Conservation (phyloP, 2,113 vertebrate genomes). For the Dendropsophus ebraccatus region DNA sequence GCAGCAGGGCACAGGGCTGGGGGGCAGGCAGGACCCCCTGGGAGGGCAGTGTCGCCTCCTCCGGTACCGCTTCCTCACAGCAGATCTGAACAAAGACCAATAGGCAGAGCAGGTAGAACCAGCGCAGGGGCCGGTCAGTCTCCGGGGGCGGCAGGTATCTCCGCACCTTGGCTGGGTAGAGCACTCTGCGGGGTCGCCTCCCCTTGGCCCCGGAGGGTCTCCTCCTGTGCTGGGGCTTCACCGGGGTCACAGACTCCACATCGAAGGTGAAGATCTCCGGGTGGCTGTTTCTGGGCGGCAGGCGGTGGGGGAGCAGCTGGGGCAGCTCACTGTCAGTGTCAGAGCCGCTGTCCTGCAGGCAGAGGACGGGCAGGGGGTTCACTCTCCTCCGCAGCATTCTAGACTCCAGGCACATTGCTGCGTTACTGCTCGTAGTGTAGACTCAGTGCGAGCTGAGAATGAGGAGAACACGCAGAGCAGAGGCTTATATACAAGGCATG, state of each 20-base stretch:
- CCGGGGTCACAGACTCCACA: neutral
- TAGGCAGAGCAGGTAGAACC: slow-evolving; percentile 34
- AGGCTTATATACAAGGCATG: neutral
- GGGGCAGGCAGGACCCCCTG: no score
- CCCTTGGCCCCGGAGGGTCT: neutral
- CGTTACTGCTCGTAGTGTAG: neutral
- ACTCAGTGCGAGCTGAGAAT: neutral
- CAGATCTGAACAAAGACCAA: slow-evolving; percentile 45
- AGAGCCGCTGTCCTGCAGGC: neutral
- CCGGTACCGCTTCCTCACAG: slow-evolving; percentile 11
- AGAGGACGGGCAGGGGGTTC: neutral
- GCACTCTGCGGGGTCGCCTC: slow-evolving; percentile 30
- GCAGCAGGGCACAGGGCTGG: neutral
- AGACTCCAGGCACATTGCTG: slow-evolving; percentile 5
- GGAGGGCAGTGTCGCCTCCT: neutral
- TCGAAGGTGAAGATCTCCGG: slow-evolving; percentile 54
- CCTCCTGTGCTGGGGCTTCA: neutral
- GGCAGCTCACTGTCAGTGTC: neutral
- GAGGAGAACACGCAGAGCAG: neutral
- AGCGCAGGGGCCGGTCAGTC: slow-evolving; percentile 39
- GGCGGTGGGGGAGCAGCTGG: neutral
- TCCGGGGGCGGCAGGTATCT: slow-evolving; percentile 1
- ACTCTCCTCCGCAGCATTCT: neutral
- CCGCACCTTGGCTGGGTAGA: slow-evolving; percentile 33
- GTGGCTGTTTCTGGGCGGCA: neutral